Evolutionary conservation across 2,888 invertebrate genomes (phyloP), one percentile per base, ranked within the genome.

Genomic region (Aproaerema taeniolella): DNA sequence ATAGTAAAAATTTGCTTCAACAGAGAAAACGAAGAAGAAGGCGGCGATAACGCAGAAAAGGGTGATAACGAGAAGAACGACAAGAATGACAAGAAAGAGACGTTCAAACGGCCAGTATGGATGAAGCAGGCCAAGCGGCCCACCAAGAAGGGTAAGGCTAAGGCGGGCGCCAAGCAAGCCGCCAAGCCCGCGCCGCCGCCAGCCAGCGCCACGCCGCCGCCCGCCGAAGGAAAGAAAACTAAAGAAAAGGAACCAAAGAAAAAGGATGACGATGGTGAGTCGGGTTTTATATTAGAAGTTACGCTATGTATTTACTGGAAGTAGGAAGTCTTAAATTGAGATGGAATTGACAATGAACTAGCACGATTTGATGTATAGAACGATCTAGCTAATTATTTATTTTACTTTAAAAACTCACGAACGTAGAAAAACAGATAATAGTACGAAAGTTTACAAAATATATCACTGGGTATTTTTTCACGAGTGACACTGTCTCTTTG

Each of bases 61-160:
- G 37, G 33, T 2, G 43, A 40, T 3, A 61, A 61, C 1, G 55
- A 50, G 2, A 68, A 76, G 41, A 77, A 74, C 38, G 74, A 74
- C 30, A 75, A 86, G 71, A 72, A 66, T 42, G 88, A 88, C 41
- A 88, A 80, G 43, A 86, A 88, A 38, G 70, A 82, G 42, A 78
- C 87, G 1, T 87, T 82, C 30, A 94, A 94, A 61, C 90, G 93
- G 63, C 92, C 95, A 7, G 92, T 92, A 11, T 96, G 96, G 96
- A 89, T 94, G 61, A 95, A 92, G 59, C 91, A 92, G 69, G 89
- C 90, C 64, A 89, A 91, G 73, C 49, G 42, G 10, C 53, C 68
- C 9, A 56, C 58, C 2, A 73, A 70, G 50, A 74, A 71, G 41
- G 51, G 59, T 0, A 70, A 67, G 42, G 29, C 12, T 10, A 35